A percentile compares a stretch with the other conserved stretches of the same genome.
phyloP scores from a whole-genome alignment of 1,140 invertebrate genomes.

The Sitobion miscanthi region DNA sequence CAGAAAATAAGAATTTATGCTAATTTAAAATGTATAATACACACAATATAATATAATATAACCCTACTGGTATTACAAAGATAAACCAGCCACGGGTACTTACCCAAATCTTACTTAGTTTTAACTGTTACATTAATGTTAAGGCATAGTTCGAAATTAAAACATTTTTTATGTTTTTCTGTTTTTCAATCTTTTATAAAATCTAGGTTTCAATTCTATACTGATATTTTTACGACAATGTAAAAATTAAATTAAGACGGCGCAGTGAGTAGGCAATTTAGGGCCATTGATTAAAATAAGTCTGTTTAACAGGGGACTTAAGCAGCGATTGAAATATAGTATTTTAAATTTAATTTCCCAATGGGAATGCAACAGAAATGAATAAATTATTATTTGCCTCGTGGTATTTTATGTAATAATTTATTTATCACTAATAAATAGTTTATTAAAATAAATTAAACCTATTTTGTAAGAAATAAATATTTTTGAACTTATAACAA shows the following conservation, averaged over 20 bases:
- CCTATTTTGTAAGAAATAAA: neutral
- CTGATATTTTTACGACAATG: neutral
- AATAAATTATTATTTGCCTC: neutral
- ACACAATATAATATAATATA: too few relatives aligned
- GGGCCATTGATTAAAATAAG: neutral
- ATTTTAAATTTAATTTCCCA: neutral
- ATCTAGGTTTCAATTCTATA: neutral
- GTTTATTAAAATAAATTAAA: neutral
- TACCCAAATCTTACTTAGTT: neutral
- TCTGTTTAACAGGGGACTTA: neutral
- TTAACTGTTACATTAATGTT: neutral
- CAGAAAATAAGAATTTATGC: too few relatives aligned
- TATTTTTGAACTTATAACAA: neutral
- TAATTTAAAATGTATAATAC: too few relatives aligned
- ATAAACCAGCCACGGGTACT: too few relatives aligned
- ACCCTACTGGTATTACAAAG: too few relatives aligned
- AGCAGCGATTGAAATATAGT: neutral
- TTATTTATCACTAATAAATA: neutral
- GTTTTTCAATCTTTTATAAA: neutral
- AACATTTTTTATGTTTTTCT: neutral
- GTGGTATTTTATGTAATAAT: neutral
- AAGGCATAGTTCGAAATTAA: neutral
- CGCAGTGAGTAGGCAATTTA: neutral
- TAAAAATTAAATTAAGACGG: neutral
- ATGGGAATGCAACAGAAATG: neutral